Base-by-base conservation (phyloP, 1,140 invertebrate species). In the Saxidomus purpurata region DNA sequence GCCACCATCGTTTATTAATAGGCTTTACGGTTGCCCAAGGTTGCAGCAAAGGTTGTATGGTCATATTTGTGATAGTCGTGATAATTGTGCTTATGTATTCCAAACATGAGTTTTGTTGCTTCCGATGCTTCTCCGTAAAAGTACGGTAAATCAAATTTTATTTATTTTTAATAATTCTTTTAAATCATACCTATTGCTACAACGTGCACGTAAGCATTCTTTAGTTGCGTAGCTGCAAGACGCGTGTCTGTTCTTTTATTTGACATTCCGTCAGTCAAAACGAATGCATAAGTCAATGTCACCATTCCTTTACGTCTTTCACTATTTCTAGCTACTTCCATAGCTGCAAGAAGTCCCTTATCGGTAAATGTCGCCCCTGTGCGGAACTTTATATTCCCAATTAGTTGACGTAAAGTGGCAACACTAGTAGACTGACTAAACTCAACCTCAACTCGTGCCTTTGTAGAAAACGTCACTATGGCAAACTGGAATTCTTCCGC, bases 261-360 rank as follows among this genome's bases (percentile, higher is more conserved):
- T 43, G 81, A 84, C 49, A 82, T 47, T 38, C 80, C 80, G 49
- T 82, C 80, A 17, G 80, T 82, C 6, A 82, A 9, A 38, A 82
- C 81, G 47, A 84, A 69, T 47, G 61, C 63, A 71, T 69, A 69
- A 36, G 43, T 67, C 36, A 69, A 22, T 43, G 40, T 84, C 15
- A 31, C 34, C 40, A 84, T 38, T 31, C 55, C 55, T 69, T 38
- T 67, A 40, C 59, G 81, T n/a, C 55, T 19, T 55, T 55, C 49
- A 19, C 47, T 55, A 11, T 71, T 34, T 8, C 63, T 67, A 11
- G 55, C 31, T 38, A 47, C 40, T 22, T 40, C 38, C n/a, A n/a
- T 55, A 4, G 81, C 81, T 0, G 28, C 34, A 25, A 9, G n/a
- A 4, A 84, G 40, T 13, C 81, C 81, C 69, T 47, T 47, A 71